Evolutionary conservation across 2,797 vertebrate species (phyloP), one percentile per base, ranked within the genome.

Genomic region (Streptopelia turtur): DNA sequence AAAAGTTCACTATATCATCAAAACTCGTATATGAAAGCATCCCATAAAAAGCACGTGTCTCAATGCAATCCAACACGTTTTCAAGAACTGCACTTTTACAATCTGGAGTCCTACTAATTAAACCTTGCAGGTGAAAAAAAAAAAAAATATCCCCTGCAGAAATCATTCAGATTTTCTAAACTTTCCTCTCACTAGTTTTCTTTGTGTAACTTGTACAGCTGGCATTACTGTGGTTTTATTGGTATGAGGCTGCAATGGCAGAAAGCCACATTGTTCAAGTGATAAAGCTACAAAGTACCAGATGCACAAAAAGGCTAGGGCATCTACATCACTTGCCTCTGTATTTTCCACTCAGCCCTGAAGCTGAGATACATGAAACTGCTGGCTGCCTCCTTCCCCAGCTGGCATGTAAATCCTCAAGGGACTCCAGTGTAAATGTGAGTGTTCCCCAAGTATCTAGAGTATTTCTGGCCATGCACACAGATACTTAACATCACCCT

Each of bases 31-130:
- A 49, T 50, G 56, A 87, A 72, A 87, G 16, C 22, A 61, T 61
- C 39, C 31, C 31, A 75, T 55, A 25, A 50, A 87, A 82, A 63
- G 2, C 45, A 87, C 16, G 21, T 31, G 10, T 74, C 53, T 89
- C 52, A 68, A 15, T 66, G 33, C 56, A 92, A 81, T 86, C 69
- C 84, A 94, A 56, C 28, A 53, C 1, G 3, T 53, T 93, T 89
- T 93, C 77, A 90, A 68, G 63, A 45, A 57, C 64, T 25, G 10
- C 20, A 16, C 24, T 11, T 2, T 76, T 87, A 83, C 72, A 88
- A 30, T 70, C 72, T 88, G 85, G 39, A 96, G 55, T 85, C 22
- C 50, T 76, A 52, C 55, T 95, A 96, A 93, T 83, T 91, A 94
- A 90, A 70, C 17, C 72, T 76, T 66, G 52, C 55, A 92, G 76